Conservation (phyloP, 2,888 invertebrate genomes). For the Agrotis puta region DNA sequence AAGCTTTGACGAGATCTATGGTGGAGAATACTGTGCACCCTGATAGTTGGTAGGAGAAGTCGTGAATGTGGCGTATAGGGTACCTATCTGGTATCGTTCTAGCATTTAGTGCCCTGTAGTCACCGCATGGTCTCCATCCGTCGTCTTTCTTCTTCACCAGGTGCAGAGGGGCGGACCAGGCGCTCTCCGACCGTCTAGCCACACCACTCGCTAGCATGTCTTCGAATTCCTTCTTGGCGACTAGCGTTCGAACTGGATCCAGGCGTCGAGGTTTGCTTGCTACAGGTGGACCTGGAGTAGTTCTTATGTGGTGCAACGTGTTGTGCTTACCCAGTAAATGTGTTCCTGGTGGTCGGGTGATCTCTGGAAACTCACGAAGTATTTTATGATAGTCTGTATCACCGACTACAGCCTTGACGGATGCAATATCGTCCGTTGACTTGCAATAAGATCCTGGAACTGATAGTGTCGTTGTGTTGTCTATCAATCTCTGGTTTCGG, state of each 20-base stretch:
- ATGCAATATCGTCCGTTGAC: not conserved
- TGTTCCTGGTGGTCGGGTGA: slow-evolving; percentile 1
- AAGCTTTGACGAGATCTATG: not conserved
- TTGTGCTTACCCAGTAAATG: not conserved
- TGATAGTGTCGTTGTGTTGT: slow-evolving; percentile 14
- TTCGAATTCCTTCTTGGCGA: not conserved
- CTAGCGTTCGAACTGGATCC: not conserved
- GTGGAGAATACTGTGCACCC: not conserved
- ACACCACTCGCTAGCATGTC: not conserved
- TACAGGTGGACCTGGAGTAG: not conserved
- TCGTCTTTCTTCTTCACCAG: not conserved
- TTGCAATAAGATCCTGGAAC: not conserved
- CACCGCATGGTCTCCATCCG: not conserved
- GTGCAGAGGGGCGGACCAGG: not conserved
- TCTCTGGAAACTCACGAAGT: not conserved
- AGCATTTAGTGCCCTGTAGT: not conserved
- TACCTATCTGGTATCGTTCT: not conserved
- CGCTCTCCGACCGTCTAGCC: not conserved
- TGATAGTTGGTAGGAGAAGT: no score
- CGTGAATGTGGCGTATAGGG: not conserved
- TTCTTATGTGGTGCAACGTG: slow-evolving; percentile 4
- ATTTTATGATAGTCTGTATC: slow-evolving; percentile 4
- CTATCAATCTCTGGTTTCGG: slow-evolving; percentile 50
- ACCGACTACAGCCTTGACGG: slow-evolving; percentile 6
- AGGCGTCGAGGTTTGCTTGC: not conserved